These are phyloP conservation scores for Andrena trimmerana DNA, from an alignment of 2,888 invertebrate species.

Conservation along the genomic window DNA sequence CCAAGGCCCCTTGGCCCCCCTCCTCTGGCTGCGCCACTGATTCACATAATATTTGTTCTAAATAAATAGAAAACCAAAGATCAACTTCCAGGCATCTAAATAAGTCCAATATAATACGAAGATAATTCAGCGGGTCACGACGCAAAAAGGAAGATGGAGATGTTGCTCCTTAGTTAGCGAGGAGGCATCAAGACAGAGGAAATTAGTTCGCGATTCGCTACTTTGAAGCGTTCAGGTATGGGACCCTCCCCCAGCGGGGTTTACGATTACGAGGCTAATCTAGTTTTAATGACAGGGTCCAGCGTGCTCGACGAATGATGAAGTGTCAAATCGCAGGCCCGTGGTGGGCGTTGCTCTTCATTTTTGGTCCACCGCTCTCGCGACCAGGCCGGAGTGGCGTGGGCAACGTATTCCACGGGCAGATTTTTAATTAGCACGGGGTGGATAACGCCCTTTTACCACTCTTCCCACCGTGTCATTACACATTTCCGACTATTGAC, in stretches of 20 bases:
- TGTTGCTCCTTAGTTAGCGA: neutral
- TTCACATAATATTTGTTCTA: no score
- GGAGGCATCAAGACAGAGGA: conserved; percentile 13
- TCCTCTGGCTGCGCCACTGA: no score
- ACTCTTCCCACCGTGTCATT: conserved; percentile 75
- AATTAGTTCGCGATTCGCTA: conserved; percentile 53
- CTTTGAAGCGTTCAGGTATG: conserved; percentile 42
- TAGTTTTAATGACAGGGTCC: conserved; percentile 85
- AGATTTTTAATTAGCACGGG: conserved; percentile 83
- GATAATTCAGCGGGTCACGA: no score
- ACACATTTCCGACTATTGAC: conserved; percentile 52
- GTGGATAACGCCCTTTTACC: conserved; percentile 76
- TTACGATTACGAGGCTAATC: conserved; percentile 83
- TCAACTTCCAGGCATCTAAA: no score
- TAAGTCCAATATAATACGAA: no score
- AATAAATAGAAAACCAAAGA: no score
- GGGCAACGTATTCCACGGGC: conserved; percentile 76
- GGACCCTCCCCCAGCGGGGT: conserved; percentile 55
- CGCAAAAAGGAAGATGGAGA: neutral
- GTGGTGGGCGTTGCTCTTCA: conserved; percentile 80
- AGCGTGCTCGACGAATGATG: conserved; percentile 82
- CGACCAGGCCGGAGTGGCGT: conserved; percentile 10
- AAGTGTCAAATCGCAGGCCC: conserved; percentile 83
- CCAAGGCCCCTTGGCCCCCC: no score
- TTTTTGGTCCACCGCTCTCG: conserved; percentile 47